Evolutionary conservation across 2,888 invertebrate species (phyloP), one percentile per base, ranked within the genome.

Genomic region (Sylvicola fuscatus): DNA sequence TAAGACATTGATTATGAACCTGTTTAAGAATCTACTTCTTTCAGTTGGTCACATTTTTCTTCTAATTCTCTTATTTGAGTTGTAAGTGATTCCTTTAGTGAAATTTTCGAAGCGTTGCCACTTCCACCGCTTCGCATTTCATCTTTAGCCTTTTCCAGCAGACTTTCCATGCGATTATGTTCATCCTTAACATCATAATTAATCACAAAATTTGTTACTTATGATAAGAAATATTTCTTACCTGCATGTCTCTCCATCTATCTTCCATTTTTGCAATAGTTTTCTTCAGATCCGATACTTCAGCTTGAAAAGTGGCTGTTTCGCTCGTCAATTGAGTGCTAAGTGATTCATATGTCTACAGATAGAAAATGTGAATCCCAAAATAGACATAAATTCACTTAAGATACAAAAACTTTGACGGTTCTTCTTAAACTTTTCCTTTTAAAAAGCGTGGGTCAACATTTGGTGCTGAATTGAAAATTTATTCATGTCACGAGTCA

Each of bases 21-120:
- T n/a, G n/a, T n/a, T n/a, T 21, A 21, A 21, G n/a, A 3, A 15
- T 16, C 32, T 38, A 45, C 45, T 29, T 41, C 37, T 35, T 42
- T 42, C 4, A 44, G 37, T 31, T 40, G 35, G 27, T 37, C 34
- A 5, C 39, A 35, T 6, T 38, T 35, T 14, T 27, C 39, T 34
- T 46, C 43, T 15, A 44, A 41, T n/a, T 44, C 44, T 13, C 35
- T 36, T 11, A 45, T 42, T 36, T 46, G 46, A 27, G 30, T 37
- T 27, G 41, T 41, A n/a, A 46, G 34, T 21, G 42, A 37, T 32
- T 44, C 44, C 32, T 41, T 46, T 3, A 46, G 33, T 2, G 44
- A 37, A 3, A 28, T 33, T 13, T 35, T 34, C 13, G 12, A 14
- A 15, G 36, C 27, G 2, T 28, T 29, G 13, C 35, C 33, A 3